Evolutionary conservation across 1,140 invertebrate genomes (phyloP).

Genomic region (Lepidotrigona ventralis): DNA sequence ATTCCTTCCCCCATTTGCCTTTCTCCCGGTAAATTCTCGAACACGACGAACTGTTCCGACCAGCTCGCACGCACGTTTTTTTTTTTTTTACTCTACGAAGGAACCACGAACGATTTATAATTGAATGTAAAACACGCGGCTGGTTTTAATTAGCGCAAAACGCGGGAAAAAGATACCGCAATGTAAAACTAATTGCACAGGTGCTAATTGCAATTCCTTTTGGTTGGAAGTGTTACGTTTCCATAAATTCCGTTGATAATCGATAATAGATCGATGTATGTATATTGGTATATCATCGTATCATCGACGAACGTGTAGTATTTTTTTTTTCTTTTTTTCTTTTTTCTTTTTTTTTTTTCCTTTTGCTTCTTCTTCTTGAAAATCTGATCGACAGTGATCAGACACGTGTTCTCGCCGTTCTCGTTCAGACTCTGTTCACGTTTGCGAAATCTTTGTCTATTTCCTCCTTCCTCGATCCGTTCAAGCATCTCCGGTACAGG

Average conservation of each 20-base stretch:
- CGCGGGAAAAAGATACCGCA: background rate
- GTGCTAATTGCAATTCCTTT: constrained; percentile 46
- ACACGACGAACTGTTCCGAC: background rate
- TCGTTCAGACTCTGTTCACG: constrained; percentile 73
- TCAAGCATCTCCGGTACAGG: constrained; percentile 72
- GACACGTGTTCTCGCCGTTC: background rate
- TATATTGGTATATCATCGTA: background rate
- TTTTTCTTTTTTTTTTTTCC: too few relatives aligned
- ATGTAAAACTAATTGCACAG: constrained; percentile 18
- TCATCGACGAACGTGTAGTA: background rate
- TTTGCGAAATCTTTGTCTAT: constrained; percentile 65
- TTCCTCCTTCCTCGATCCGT: constrained; percentile 62
- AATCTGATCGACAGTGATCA: background rate
- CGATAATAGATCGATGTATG: background rate
- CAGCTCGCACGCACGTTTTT: background rate
- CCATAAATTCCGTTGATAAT: constrained; percentile 42
- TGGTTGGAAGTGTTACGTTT: constrained; percentile 13
- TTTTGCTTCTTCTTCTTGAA: too few relatives aligned
- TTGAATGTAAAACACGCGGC: constrained; percentile 22
- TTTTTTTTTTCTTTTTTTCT: background rate
- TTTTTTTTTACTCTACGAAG: constrained; percentile 18
- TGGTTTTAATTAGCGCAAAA: background rate
- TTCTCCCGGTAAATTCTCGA: background rate
- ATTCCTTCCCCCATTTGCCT: background rate
- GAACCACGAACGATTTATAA: constrained; percentile 37